Conservation (phyloP, 2,113 vertebrate genomes). For the Potamarius usumacintae region DNA sequence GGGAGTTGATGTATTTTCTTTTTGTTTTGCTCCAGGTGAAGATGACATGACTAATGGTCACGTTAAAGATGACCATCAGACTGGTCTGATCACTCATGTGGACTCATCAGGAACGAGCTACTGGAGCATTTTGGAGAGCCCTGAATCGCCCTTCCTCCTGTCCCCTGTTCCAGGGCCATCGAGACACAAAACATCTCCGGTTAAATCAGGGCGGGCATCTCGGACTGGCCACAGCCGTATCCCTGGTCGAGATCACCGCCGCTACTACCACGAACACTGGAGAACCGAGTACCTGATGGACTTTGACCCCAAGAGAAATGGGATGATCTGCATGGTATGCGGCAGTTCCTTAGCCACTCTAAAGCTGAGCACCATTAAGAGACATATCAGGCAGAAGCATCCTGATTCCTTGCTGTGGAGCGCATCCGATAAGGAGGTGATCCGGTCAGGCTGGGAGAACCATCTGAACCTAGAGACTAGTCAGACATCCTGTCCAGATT, state of each 20-base stretch:
- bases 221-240: constrained; percentile 83
- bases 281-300: constrained; percentile 92
- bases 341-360: constrained; percentile 88
- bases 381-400: constrained; percentile 90
- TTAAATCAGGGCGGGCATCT: constrained; percentile 78
- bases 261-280: constrained; percentile 96
- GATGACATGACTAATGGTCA: constrained; percentile 68
- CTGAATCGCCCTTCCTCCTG: constrained; percentile 69
- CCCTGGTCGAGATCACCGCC: constrained; percentile 85
- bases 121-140: constrained; percentile 73
- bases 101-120: constrained; percentile 75
- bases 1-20: background rate
- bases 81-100: constrained; percentile 45
- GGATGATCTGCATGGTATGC: constrained; percentile 95
- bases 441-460: constrained; percentile 89
- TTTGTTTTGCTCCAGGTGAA: constrained; percentile 52
- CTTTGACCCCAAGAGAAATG: constrained; percentile 83
- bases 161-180: constrained; percentile 67
- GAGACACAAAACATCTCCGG: constrained; percentile 69
- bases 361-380: constrained; percentile 93
- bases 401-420: constrained; percentile 89
- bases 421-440: constrained; percentile 83
- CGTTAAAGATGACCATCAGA: constrained; percentile 50
- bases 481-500: constrained; percentile 52
- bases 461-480: constrained; percentile 77